Conservation (phyloP, 2,797 vertebrate species). For the Pipistrellus kuhlii region DNA sequence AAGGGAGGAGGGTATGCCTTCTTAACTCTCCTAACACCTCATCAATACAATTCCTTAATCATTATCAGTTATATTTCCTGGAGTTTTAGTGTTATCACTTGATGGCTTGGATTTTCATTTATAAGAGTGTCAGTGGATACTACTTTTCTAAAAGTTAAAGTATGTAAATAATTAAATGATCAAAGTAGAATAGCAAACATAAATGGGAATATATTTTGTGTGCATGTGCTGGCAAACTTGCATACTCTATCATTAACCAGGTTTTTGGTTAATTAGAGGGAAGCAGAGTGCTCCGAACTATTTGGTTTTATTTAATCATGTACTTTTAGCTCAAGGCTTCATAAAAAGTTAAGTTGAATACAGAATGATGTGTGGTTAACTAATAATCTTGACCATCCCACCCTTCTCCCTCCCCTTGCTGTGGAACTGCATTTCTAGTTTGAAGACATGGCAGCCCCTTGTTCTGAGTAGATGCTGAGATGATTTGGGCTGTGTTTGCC, state of each 20-base stretch:
- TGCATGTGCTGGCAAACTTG: neutral
- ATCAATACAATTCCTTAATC: neutral
- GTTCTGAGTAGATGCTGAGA: neutral
- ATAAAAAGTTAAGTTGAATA: neutral
- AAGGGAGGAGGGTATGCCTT: neutral
- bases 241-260: neutral
- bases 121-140: neutral
- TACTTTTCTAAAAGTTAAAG: slow-evolving; percentile 26
- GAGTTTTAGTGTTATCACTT: neutral
- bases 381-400: neutral
- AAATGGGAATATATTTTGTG: neutral
- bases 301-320: neutral
- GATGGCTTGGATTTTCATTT: neutral
- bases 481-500: neutral
- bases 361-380: neutral
- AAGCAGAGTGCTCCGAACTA: neutral
- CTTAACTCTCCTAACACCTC: neutral
- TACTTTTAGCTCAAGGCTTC: neutral
- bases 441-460: neutral
- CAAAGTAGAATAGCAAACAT: slow-evolving; percentile 22
- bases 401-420: neutral
- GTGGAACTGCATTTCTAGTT: neutral
- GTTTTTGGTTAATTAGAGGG: slow-evolving; percentile 33
- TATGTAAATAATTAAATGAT: neutral
- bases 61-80: slow-evolving; percentile 24